Percentiles rank a stretch among this genome's conserved stretches.
These are phyloP conservation scores for Chlamydotis undulata DNA, from an alignment of 2,113 vertebrate species.

Conservation along the genomic window DNA sequence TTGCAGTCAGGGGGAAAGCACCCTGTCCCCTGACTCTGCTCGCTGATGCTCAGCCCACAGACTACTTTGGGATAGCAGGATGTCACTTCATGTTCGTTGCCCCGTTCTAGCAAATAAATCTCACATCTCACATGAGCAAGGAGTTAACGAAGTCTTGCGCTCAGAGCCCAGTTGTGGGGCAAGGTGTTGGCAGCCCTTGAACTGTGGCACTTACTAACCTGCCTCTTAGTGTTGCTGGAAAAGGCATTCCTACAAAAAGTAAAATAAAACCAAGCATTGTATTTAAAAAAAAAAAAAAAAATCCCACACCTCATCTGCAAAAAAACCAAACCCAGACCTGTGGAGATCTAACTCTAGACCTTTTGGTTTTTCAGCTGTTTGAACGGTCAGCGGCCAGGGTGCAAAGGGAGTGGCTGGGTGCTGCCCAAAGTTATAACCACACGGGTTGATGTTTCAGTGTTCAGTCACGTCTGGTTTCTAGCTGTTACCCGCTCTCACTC, in stretches of 20 bases:
- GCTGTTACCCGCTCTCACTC: slow-evolving; percentile 23
- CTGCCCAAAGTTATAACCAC: not conserved
- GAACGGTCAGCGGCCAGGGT: not conserved
- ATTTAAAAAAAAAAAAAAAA: no score
- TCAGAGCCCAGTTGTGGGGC: not conserved
- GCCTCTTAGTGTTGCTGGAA: not conserved
- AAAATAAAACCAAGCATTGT: not conserved
- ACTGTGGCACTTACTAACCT: not conserved
- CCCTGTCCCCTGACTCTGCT: fast-evolving
- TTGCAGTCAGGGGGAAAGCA: not conserved
- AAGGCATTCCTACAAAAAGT: not conserved
- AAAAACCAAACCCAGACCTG: not conserved
- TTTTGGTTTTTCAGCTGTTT: not conserved
- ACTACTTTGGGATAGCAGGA: not conserved
- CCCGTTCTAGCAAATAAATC: not conserved
- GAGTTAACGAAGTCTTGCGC: not conserved
- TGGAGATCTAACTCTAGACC: not conserved
- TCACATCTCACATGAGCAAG: not conserved
- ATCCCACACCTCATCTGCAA: fast-evolving
- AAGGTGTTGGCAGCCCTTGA: not conserved
- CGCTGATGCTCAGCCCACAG: fast-evolving
- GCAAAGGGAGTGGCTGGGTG: not conserved
- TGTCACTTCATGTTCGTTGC: not conserved
- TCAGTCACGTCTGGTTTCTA: not conserved
- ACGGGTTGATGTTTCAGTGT: not conserved